Percentiles rank a stretch among this genome's conserved stretches.
Conservation (phyloP, 2,113 vertebrate species). For the Calyptomena viridis region DNA sequence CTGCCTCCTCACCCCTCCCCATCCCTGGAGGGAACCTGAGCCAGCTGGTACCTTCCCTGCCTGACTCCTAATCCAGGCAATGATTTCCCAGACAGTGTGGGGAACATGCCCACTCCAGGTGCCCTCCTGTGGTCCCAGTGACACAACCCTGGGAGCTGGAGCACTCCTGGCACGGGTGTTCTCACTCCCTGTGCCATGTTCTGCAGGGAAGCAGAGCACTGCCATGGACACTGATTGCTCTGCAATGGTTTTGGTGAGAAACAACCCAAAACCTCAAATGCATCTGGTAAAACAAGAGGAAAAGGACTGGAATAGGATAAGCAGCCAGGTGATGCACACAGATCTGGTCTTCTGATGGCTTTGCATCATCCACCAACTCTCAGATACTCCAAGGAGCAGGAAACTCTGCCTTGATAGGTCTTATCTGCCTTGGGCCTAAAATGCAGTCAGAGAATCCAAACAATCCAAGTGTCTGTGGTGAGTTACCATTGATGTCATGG, state of each 20-base stretch:
- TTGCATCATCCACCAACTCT: background rate
- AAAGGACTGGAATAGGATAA: background rate
- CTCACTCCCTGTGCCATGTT: background rate
- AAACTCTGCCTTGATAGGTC: background rate
- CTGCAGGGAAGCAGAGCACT: background rate
- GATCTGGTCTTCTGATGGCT: background rate
- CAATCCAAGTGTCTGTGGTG: background rate
- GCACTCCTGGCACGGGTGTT: accelerated
- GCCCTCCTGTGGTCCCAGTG: accelerated
- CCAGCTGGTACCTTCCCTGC: background rate
- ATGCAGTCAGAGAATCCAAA: background rate
- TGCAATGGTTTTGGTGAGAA: background rate
- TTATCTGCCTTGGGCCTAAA: background rate
- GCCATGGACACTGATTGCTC: background rate
- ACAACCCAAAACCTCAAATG: background rate
- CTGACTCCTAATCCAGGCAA: background rate
- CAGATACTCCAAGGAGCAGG: background rate
- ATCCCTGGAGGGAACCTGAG: background rate
- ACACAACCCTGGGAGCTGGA: background rate
- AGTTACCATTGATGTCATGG: background rate
- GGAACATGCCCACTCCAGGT: background rate
- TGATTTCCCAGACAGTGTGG: background rate
- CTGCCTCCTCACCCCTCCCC: background rate
- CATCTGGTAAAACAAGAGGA: background rate
- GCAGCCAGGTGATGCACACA: background rate